Evolutionary conservation across 1,140 invertebrate genomes (phyloP), one percentile per base, ranked within the genome.

Genomic region (Littorina saxatilis): DNA sequence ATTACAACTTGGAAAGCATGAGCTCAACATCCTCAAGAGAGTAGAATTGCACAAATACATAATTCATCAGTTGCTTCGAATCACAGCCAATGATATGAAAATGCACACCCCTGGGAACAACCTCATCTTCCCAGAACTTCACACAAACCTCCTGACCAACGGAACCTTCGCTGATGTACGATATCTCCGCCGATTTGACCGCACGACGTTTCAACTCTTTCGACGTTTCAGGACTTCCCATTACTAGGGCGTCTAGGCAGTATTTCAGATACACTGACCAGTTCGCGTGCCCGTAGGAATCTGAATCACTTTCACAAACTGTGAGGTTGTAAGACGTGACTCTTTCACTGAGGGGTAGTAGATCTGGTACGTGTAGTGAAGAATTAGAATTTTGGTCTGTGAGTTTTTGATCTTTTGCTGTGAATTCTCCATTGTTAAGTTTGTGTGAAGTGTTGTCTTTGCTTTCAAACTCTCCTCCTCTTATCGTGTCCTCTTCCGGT

Each of bases 41-140:
- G 1, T 40, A 68, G 23, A 68, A 68, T 35, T 40, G 66, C 66
- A 68, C 9, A 23, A 68, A 68, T 2, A 20, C 66, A 39, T 68
- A 68, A 9, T 9, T 1, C 7, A 68, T 39, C 13, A 68, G 66
- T 32, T 68, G 35, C 1, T 39, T 32, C 1, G 66, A 68, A 5
- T 68, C 66, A 2, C 13, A 17, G 15, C 35, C 35, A 11, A 68
- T 35, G 13, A 68, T 23, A 35, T 68, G 32, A 27, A 68, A 68
- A 27, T 68, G 66, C 66, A 68, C 66, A 17, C 32, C 32, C 37
- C 15, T 37, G 23, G 66, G 66, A 0, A 37, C 23, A 5, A 2
- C 35, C 35, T 5, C 17, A 35, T 68, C 66, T 32, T 68, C 39
- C 66, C 66, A 68, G 23, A 68, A 68, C 32, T 68, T 68, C 66